Base-by-base conservation (phyloP, 92 coral and sea anemone genomes). In the Porites lobata region DNA sequence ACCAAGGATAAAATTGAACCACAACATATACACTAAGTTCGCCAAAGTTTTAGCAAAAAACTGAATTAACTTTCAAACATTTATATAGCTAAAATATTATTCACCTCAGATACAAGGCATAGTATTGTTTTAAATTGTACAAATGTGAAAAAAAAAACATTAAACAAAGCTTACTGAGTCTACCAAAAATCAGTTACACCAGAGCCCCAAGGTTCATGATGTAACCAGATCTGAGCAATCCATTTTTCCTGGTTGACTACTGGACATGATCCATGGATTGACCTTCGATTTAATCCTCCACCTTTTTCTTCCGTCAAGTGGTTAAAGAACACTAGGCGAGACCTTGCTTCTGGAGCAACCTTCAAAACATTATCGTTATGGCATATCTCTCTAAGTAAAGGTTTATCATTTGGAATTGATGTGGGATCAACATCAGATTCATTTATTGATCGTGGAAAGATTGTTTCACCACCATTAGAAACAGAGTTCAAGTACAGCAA, bases 181-280 rank as follows among this genome's bases (percentile, higher is more conserved):
- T 72, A 83, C 93, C 93, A 90, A 74, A 90, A 85, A 65, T 68
- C 90, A 14, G 83, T 69, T 14, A 75, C 72, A 14, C 70, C 70
- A 74, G 78, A 64, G 15, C 90, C 93, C 93, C 93, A 90, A 29
- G 93, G 79, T 66, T 85, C 90, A 80, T 80, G 80, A 64, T 88
- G 96, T 52, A 93, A 53, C 96, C 96, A 93, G 78, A 93, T 91
- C 54, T 93, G 96, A 19, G 94, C 94, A 67, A 93, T 93, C 94
- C 90, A 80, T 69, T 93, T 93, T 56, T 93, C 96, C 56, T 92
- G 90, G 32, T 70, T 74, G 24, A 84, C 13, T 72, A 93, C 90
- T 6, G 94, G 96, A 57, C 94, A 93, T 43, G 96, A 93, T 9
- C 96, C 96, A 85, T 93, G 96, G 67, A 93, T 67, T 7, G 96